Base-by-base conservation (phyloP, 1,140 invertebrate genomes). In the Drosophila micromelanica region DNA sequence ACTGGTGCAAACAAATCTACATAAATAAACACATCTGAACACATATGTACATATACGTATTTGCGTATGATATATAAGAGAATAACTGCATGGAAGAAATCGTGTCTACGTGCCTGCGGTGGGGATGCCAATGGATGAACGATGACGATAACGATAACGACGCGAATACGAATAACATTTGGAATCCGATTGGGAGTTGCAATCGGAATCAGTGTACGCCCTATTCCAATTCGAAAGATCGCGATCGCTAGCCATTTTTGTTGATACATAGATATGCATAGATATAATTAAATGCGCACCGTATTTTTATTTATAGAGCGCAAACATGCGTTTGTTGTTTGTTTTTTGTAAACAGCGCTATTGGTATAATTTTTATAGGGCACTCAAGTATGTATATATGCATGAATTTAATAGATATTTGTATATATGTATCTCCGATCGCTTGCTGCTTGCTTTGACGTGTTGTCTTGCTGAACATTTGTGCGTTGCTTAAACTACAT, bases 381-480 rank as follows among this genome's bases (percentile, higher is more conserved):
- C 46, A 49, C 20, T 37, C 12, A 60, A 48, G 27, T 60, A 30
- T 13, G 17, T 49, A 27, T 12, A 30, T 13, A 12, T 7, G 12
- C 8, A 30, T 35, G 11, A 15, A 20, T 45, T 23, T 32, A 23
- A 15, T 57, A 49, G 13, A 40, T 20, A 23, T 13, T 23, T 9
- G 7, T 13, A 30, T 46, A n/a, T n/a, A n/a, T n/a, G n/a, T n/a
- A 35, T 30, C 9, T 0, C 1, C 45, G 54, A 67, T 55, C 27
- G 49, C 56, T 67, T 86, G 87, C 48, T 68, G 87, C 55, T 78
- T 70, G 65, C 62, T 85, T 80, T 52, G 78, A 90, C 87, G 87
- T 90, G 87, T 90, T 91, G 87, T 87, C 87, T 90, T 90, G 89
- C 80, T 90, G 89, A 84, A 90, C 89, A 91, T 89, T 78, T 87